phyloP scores from a whole-genome alignment of 2,797 vertebrate genomes.

The Gymnocypris eckloni region DNA sequence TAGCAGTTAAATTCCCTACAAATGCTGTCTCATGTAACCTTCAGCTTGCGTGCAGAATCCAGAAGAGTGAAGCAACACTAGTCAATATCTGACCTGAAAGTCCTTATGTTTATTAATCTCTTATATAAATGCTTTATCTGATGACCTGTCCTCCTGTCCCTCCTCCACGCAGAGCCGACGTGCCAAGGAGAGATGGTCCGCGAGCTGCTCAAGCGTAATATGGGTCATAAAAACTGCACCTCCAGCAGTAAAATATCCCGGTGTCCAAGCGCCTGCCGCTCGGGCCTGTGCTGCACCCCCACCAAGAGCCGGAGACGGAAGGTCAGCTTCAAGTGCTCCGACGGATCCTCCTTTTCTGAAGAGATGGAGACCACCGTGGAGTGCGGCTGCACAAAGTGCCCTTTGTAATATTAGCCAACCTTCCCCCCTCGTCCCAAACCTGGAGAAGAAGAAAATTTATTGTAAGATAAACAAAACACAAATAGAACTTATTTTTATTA shows the following conservation, averaged over 20 bases:
- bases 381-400: slow-evolving; percentile 90
- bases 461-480: slow-evolving; percentile 94
- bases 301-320: slow-evolving; percentile 90
- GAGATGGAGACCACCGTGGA: slow-evolving; percentile 93
- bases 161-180: slow-evolving; percentile 76
- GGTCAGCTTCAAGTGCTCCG: slow-evolving; percentile 91
- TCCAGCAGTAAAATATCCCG: slow-evolving; percentile 86
- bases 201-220: slow-evolving; percentile 89
- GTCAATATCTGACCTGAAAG: not conserved
- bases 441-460: slow-evolving; percentile 89
- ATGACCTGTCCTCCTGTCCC: not conserved
- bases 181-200: slow-evolving; percentile 90
- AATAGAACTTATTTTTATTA: slow-evolving; percentile 99
- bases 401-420: slow-evolving; percentile 76
- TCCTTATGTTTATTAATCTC: slow-evolving; percentile 2
- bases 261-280: slow-evolving; percentile 85
- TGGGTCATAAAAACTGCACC: slow-evolving; percentile 84
- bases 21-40: not conserved
- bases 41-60: not conserved
- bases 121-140: not conserved
- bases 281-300: slow-evolving; percentile 87
- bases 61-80: not conserved
- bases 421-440: too few species aligned
- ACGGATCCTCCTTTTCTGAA: slow-evolving; percentile 91
- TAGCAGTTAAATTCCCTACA: not conserved